Conservation (phyloP, 2,113 vertebrate species). For the Chloropsis cyanopogon region DNA sequence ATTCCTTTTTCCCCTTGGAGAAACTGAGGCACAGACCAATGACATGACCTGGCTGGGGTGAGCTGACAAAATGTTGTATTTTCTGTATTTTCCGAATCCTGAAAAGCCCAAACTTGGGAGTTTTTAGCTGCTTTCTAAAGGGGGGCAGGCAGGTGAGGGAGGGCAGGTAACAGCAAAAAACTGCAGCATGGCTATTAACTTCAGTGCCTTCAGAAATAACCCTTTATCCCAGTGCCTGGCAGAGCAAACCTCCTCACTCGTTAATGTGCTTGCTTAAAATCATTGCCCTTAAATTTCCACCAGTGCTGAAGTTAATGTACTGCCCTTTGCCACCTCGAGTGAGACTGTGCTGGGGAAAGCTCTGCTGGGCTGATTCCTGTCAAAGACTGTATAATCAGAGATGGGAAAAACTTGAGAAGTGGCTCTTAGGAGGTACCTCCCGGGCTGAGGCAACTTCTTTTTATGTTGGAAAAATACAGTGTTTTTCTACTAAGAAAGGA, state of each 20-base stretch:
- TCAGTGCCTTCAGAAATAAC: not conserved
- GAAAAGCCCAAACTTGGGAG: not conserved
- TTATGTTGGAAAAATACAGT: slow-evolving; percentile 8
- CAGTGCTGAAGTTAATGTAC: not conserved
- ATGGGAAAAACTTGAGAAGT: slow-evolving; percentile 3
- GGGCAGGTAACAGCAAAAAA: not conserved
- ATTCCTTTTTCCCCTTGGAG: not conserved
- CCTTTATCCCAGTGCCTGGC: not conserved
- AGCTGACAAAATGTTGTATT: not conserved
- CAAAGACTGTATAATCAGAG: slow-evolving; percentile 8
- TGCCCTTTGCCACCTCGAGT: slow-evolving; percentile 19
- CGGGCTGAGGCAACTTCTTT: not conserved
- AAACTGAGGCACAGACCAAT: not conserved
- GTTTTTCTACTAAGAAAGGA: not conserved
- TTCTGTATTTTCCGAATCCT: not conserved
- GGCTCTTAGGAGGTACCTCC: slow-evolving; percentile 2
- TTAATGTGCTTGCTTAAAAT: slow-evolving; percentile 25
- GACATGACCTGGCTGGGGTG: not conserved
- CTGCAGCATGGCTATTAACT: not conserved
- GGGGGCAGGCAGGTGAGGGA: not conserved
- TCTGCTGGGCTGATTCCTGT: not conserved
- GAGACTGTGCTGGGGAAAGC: not conserved
- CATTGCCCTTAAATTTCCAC: not conserved
- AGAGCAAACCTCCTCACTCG: not conserved
- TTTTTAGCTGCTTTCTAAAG: not conserved